phyloP scores from a whole-genome alignment of 2,888 invertebrate species.

The Plagodis pulveraria region DNA sequence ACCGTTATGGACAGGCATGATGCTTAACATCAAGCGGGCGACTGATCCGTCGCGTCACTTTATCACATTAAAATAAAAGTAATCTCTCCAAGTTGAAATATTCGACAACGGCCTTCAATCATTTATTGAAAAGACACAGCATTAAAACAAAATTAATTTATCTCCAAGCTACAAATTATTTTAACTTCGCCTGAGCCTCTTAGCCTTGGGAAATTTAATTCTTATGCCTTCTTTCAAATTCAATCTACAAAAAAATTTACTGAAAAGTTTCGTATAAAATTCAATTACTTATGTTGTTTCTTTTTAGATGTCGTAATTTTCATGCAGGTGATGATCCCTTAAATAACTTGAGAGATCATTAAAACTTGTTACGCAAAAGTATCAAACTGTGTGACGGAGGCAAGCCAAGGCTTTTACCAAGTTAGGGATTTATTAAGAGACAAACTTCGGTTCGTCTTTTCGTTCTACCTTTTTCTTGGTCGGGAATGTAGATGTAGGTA shows the following conservation, averaged over 20 bases:
- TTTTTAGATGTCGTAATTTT: slow-evolving; percentile 47
- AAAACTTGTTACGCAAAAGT: slow-evolving; percentile 54
- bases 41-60: too few relatives aligned
- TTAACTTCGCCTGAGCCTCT: slow-evolving; percentile 52
- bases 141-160: slow-evolving; percentile 61
- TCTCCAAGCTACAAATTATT: slow-evolving; percentile 52
- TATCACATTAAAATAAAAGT: slow-evolving; percentile 4
- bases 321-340: slow-evolving; percentile 55
- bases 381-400: slow-evolving; percentile 41
- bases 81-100: slow-evolving; percentile 29
- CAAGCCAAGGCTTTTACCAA: slow-evolving; percentile 36
- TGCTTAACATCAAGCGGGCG: too few relatives aligned
- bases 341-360: slow-evolving; percentile 56
- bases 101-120: slow-evolving; percentile 28
- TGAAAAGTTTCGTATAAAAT: slow-evolving; percentile 17
- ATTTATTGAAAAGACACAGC: slow-evolving; percentile 32
- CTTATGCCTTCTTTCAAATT: slow-evolving; percentile 45
- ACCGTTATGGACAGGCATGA: too few relatives aligned
- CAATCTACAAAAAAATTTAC: slow-evolving; percentile 31
- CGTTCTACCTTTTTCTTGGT: neutral
- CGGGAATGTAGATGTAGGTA: neutral
- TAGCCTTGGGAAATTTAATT: slow-evolving; percentile 36
- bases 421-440: slow-evolving; percentile 34
- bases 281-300: slow-evolving; percentile 17
- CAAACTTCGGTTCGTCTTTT: slow-evolving; percentile 29